Percentiles rank a stretch among this genome's conserved stretches.
These are phyloP conservation scores for Chelon labrosus DNA, from an alignment of 2,797 vertebrate species.

Conservation along the genomic window DNA sequence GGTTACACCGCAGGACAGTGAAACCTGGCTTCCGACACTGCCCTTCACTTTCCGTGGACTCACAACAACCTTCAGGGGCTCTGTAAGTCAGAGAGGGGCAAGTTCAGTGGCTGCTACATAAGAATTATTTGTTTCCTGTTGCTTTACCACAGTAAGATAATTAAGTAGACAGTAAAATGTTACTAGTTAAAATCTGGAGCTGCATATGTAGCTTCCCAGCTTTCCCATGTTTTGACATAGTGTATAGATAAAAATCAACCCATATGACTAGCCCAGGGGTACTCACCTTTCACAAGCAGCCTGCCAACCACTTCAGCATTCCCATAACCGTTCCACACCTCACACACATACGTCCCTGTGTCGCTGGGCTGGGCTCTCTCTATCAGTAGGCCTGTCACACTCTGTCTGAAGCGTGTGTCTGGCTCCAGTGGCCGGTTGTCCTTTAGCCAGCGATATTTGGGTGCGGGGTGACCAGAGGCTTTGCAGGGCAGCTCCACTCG, in stretches of 20 bases:
- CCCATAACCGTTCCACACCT: slow-evolving; percentile 97
- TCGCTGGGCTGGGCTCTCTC: slow-evolving; percentile 91
- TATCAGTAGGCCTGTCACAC: slow-evolving; percentile 93
- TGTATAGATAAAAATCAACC: neutral
- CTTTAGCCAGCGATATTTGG: slow-evolving; percentile 98
- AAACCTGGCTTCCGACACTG: slow-evolving; percentile 97
- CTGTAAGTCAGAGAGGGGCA: slow-evolving; percentile 72
- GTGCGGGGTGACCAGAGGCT: slow-evolving; percentile 94
- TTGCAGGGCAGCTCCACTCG: slow-evolving; percentile 97
- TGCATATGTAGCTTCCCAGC: neutral
- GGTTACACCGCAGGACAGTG: slow-evolving; percentile 93
- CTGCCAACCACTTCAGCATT: slow-evolving; percentile 94
- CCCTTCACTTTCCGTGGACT: slow-evolving; percentile 96
- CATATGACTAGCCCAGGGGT: neutral
- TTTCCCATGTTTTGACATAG: neutral
- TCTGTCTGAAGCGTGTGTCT: slow-evolving; percentile 95
- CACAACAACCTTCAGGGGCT: slow-evolving; percentile 93
- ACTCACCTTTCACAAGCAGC: slow-evolving; percentile 96
- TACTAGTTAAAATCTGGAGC: neutral
- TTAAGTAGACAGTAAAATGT: neutral
- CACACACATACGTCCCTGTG: slow-evolving; percentile 94
- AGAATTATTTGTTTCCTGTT: neutral
- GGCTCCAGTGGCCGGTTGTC: slow-evolving; percentile 96
- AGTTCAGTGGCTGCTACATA: slow-evolving; percentile 1
- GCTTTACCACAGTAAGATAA: neutral